Percentiles rank a stretch among this genome's conserved stretches.
These are phyloP conservation scores for Patagioenas fasciata DNA, from an alignment of 2,113 vertebrate species.

Conservation along the genomic window DNA sequence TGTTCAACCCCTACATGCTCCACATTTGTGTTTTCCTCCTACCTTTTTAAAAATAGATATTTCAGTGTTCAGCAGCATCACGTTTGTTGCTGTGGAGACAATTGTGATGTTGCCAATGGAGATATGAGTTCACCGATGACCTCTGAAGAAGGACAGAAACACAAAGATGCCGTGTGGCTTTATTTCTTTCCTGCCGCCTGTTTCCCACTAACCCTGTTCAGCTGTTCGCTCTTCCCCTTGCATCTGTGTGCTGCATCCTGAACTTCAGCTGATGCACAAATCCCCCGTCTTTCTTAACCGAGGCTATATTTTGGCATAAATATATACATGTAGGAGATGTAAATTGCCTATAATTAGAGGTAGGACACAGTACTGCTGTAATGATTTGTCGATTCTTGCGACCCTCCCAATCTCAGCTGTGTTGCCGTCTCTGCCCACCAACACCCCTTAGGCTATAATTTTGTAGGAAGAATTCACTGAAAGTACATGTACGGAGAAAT, in stretches of 20 bases:
- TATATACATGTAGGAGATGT: neutral
- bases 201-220: neutral
- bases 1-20: constrained; percentile 41
- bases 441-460: neutral
- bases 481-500: neutral
- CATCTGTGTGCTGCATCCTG: neutral
- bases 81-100: constrained; percentile 57
- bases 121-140: constrained; percentile 18
- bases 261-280: neutral
- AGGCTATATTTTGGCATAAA: neutral
- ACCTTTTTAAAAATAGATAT: constrained; percentile 61
- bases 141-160: neutral
- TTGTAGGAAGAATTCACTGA: neutral
- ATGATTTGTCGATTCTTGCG: neutral
- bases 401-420: neutral
- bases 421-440: neutral
- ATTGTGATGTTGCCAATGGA: constrained; percentile 58
- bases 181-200: neutral
- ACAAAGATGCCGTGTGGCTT: neutral
- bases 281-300: neutral
- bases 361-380: neutral
- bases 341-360: constrained; percentile 6
- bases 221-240: neutral
- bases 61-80: constrained; percentile 23
- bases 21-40: constrained; percentile 58